Conservation (phyloP, 2,797 vertebrate species). For the Sebastes aleutianus region DNA sequence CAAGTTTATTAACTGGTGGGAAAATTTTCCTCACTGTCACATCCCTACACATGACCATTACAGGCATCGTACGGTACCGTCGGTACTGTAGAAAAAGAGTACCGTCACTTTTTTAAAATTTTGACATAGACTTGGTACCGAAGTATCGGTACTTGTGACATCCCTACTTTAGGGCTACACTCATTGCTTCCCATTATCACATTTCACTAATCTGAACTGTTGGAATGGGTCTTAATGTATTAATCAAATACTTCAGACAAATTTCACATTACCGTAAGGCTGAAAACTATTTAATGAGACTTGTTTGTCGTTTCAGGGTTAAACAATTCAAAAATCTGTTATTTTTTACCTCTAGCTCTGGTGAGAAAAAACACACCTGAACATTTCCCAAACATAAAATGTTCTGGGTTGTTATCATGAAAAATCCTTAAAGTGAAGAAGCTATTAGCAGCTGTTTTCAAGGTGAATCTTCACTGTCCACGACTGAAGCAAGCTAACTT, state of each 20-base stretch:
- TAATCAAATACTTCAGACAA: constrained; percentile 5
- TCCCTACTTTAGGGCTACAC: not conserved
- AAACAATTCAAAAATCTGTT: not conserved
- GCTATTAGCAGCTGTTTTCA: constrained; percentile 7
- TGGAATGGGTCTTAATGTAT: not conserved
- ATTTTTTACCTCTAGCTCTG: not conserved
- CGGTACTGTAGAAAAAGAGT: no score
- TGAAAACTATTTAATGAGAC: not conserved
- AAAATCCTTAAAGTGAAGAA: not conserved
- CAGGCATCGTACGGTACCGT: no score
- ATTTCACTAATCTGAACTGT: constrained; percentile 22
- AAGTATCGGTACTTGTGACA: no score
- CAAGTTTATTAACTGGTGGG: no score
- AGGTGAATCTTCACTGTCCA: not conserved
- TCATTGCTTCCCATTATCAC: constrained; percentile 34
- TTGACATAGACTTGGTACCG: no score
- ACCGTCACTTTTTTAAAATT: no score
- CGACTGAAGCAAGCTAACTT: not conserved
- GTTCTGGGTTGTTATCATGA: not conserved
- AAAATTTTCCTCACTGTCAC: no score
- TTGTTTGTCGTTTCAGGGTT: not conserved
- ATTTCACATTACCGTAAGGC: not conserved
- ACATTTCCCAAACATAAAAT: not conserved
- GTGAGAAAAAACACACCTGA: not conserved
- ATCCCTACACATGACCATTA: no score